Evolutionary conservation across 2,113 vertebrate genomes (phyloP), one percentile per base, ranked within the genome.

Genomic region (Leucopternis melanops): DNA sequence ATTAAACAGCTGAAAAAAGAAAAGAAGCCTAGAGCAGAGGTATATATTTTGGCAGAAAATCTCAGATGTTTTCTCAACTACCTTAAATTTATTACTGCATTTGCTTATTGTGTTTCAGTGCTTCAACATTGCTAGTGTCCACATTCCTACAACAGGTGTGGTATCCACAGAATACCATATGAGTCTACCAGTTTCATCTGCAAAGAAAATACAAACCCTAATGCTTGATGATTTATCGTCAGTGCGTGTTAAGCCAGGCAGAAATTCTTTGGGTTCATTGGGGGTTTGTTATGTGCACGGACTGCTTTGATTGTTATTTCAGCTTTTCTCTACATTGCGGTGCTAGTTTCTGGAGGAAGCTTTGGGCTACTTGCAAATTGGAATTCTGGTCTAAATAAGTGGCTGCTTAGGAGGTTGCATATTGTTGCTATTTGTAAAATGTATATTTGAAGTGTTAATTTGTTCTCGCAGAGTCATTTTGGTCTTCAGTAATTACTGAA

Each of bases 1-100:
- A 81, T 97, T 85, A 97, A 97, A 57, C 80, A 89, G 34, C 92
- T 98, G 88, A 99, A 97, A 69, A 98, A 98, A 93, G 96, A 82
- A 49, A 95, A 96, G 81, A 96, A 95, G 69, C 94, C 89, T 22
- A 72, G 75, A 86, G 62, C 84, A 67, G 67, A 97, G 98, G 98
- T 98, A 91, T 32, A 71, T 66, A 32, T 87, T 69, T 87, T 82
- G 63, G 75, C 79, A 88, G 74, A 42, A 69, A 86, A n/a, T 59
- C 42, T 89, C n/a, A 45, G 36, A 5, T 90, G 65, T 86, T 86
- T 89, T 80, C 50, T 54, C 32, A 52, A 1, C 16, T 42, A 44
- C 75, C 6, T 45, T 81, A 22, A 25, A 2, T 52, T 36, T 65
- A 0, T 87, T 50, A 1, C 19, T 61, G 17, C 12, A 9, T 45